Conservation (phyloP, 1,140 invertebrate genomes). For the Reticulitermes speratus region DNA sequence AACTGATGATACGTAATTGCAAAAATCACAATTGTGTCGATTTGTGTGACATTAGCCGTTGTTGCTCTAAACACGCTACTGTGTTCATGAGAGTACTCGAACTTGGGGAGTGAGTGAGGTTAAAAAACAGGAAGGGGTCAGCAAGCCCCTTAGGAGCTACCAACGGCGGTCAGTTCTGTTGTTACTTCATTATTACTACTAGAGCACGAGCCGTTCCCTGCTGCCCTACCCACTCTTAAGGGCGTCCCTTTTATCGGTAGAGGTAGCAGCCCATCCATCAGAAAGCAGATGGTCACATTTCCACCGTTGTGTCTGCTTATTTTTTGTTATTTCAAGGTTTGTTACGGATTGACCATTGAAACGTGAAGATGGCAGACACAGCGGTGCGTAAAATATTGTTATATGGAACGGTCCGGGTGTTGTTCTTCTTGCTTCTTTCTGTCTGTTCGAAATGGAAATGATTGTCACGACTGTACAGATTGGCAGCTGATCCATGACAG, state of each 20-base stretch:
- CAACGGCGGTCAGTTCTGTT: conserved; percentile 2
- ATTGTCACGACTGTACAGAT: no score
- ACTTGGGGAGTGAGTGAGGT: neutral
- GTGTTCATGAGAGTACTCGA: neutral
- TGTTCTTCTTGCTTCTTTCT: neutral
- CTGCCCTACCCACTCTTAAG: neutral
- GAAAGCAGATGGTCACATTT: conserved; percentile 10
- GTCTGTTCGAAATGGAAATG: no score
- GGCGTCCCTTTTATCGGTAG: neutral
- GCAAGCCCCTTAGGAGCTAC: neutral
- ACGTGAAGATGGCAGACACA: neutral
- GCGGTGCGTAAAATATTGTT: no score
- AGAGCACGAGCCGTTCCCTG: neutral
- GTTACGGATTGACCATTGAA: conserved; percentile 9
- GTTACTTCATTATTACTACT: conserved; percentile 10
- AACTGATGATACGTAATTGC: no score
- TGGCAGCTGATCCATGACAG: no score
- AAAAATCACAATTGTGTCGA: no score
- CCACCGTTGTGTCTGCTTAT: neutral
- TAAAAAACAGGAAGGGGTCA: neutral
- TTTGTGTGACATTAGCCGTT: neutral
- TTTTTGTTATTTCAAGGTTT: neutral
- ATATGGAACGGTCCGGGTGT: no score
- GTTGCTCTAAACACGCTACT: neutral
- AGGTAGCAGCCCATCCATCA: neutral